A percentile compares a stretch with the other conserved stretches of the same genome.
These are phyloP conservation scores for Eristalis tenax DNA, from an alignment of 2,888 invertebrate species.

Conservation along the genomic window DNA sequence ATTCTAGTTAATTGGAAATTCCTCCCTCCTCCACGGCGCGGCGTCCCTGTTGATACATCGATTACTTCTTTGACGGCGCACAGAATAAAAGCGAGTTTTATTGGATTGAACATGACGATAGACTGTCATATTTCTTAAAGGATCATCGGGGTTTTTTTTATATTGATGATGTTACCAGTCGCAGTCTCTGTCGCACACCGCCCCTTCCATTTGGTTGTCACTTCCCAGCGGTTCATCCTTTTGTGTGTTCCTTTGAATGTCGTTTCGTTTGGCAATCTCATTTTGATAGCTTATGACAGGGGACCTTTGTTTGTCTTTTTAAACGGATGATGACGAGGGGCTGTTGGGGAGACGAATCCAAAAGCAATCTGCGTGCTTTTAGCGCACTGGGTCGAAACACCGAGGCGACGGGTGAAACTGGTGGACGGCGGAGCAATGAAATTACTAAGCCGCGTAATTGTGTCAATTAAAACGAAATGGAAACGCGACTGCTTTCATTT, in stretches of 20 bases:
- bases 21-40: background rate
- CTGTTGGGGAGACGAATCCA: background rate
- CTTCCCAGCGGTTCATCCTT: background rate
- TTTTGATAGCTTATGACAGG: slow-evolving; percentile 26
- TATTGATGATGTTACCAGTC: background rate
- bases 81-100: slow-evolving; percentile 17
- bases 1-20: slow-evolving; percentile 20
- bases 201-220: background rate
- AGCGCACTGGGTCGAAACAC: background rate
- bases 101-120: slow-evolving; percentile 18
- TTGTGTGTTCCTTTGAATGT: slow-evolving; percentile 17
- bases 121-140: slow-evolving; percentile 25
- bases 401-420: background rate
- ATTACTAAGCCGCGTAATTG: slow-evolving; percentile 23
- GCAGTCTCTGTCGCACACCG: background rate
- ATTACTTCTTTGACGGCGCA: slow-evolving; percentile 17
- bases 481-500: slow-evolving; percentile 3
- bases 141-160: slow-evolving; percentile 5
- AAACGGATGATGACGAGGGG: background rate
- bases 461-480: slow-evolving; percentile 15
- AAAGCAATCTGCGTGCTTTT: background rate
- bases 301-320: background rate
- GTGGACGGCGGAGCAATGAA: background rate
- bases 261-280: slow-evolving; percentile 21
- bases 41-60: background rate